Evolutionary conservation across 2,113 vertebrate species (phyloP).

Genomic region (Heptranchias perlo): DNA sequence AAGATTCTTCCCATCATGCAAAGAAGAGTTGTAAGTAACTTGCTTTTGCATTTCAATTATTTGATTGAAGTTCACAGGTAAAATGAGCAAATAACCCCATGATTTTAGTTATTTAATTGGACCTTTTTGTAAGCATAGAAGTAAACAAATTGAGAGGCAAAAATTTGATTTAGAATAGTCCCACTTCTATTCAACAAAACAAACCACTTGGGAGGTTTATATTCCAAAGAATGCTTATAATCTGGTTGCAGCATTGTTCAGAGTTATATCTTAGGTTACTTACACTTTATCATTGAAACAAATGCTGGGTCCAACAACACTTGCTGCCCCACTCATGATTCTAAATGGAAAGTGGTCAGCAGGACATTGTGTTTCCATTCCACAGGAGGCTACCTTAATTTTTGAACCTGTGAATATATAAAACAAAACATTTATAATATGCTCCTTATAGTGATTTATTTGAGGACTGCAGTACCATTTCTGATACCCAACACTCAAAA

Average conservation of each 20-base stretch:
- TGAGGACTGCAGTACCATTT: no score
- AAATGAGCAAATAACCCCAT: not conserved
- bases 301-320: slow-evolving; percentile 73
- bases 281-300: slow-evolving; percentile 71
- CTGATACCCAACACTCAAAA: no score
- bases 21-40: no score
- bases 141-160: not conserved
- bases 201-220: not conserved
- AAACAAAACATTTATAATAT: not conserved
- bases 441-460: no score
- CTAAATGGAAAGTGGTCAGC: slow-evolving; percentile 60
- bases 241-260: not conserved
- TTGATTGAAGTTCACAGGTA: not conserved
- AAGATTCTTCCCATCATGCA: no score
- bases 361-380: slow-evolving; percentile 55
- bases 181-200: not conserved
- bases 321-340: slow-evolving; percentile 68
- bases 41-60: no score
- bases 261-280: slow-evolving; percentile 43
- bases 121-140: not conserved
- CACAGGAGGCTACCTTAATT: slow-evolving; percentile 45
- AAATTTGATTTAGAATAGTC: not conserved
- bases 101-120: not conserved
- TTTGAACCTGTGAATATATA: not conserved
- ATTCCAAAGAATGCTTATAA: not conserved